Evolutionary conservation across 2,797 vertebrate species (phyloP), one percentile per base, ranked within the genome.

Genomic region (Valencia hispanica): DNA sequence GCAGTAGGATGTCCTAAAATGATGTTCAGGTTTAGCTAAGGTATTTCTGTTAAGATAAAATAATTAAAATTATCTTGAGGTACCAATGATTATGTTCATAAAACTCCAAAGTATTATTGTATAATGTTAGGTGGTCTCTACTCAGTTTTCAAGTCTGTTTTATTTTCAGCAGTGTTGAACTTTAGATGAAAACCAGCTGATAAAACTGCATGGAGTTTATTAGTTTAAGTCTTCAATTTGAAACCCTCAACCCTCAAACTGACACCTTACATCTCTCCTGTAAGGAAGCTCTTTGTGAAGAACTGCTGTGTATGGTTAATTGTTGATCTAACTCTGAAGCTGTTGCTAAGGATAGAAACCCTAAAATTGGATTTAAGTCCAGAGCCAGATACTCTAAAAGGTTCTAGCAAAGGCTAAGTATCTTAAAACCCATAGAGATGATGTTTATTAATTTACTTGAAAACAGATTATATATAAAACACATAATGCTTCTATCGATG

Each of bases 171-270:
- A 11, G 5, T 68, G 63, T 79, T 77, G 80, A 82, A 74, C 22
- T 72, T 48, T 85, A 86, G 66, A 85, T 86, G 68, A 87, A 75
- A 76, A 45, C 81, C 88, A 87, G 83, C 81, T 91, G 86, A 86
- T 78, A 61, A 89, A 89, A 87, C 73, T 77, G 59, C 82, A 45
- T 68, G 72, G 77, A 65, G 75, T 86, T 73, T 61, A 73, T 79
- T 63, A 86, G 77, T 73, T 78, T 63, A 36, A 68, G 72, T 75
- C 72, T 84, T 79, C 84, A 72, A 86, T 84, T 83, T 84, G 55
- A 77, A 88, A 77, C 41, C 70, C 39, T 39, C 20, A 88, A 77
- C 41, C 70, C 39, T 39, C 20, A 55, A 65, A 79, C 72, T 63
- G 72, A 75, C 68, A 27, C 71, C 72, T 47, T 48, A 73, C 55